Conservation (phyloP, 92 coral and sea anemone species). For the Pocillopora grandis region DNA sequence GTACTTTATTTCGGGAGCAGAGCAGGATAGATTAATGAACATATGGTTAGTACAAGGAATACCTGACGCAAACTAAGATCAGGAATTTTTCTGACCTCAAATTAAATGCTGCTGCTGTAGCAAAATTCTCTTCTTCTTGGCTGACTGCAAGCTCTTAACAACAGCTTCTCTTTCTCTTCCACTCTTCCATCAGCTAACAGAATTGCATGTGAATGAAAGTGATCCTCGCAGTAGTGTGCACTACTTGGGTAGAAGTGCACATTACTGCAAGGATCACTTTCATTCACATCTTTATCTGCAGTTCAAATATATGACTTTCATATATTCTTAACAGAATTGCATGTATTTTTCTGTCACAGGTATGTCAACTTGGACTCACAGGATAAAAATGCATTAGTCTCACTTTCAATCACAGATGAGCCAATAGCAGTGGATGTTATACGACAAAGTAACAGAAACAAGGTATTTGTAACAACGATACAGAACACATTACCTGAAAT, state of each 20-base stretch:
- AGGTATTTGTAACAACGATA: conserved; percentile 51
- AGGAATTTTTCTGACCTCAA: too few species aligned
- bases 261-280: too few species aligned
- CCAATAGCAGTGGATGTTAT: conserved; percentile 83
- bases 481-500: neutral
- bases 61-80: neutral
- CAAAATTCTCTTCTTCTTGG: too few species aligned
- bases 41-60: conserved; percentile 67
- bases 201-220: too few species aligned
- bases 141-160: too few species aligned
- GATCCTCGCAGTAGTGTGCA: too few species aligned
- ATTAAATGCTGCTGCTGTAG: too few species aligned
- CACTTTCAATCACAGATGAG: conserved; percentile 86
- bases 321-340: neutral
- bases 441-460: conserved; percentile 64
- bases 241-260: too few species aligned
- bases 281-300: too few species aligned
- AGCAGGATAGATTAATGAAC: conserved; percentile 87
- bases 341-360: conserved; percentile 48
- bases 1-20: conserved; percentile 92
- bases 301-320: too few species aligned
- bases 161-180: too few species aligned
- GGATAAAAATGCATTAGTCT: conserved; percentile 82
- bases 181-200: neutral
- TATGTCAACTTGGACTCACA: conserved; percentile 77